These are phyloP conservation scores for Litocranius walleri DNA, from an alignment of 2,113 vertebrate genomes.

Conservation along the genomic window DNA sequence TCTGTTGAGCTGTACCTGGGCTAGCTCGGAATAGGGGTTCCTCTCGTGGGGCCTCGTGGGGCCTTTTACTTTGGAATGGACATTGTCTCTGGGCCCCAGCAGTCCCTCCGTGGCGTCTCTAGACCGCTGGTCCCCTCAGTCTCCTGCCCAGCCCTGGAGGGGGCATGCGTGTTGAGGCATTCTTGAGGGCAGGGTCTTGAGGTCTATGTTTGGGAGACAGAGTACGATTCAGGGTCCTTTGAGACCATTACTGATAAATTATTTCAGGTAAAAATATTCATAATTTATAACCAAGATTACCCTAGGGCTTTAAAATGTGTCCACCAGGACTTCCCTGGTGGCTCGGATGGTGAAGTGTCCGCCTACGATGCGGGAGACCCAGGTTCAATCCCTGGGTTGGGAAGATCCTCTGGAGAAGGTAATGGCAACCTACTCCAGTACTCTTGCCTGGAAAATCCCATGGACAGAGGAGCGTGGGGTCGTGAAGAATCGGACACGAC, in stretches of 20 bases:
- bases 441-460: too few species aligned
- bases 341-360: too few species aligned
- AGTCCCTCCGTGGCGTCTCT: neutral
- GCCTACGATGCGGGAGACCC: too few species aligned
- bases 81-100: neutral
- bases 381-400: too few species aligned
- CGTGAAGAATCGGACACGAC: accelerated
- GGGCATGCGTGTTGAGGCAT: neutral
- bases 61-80: neutral
- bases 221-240: neutral
- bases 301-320: neutral
- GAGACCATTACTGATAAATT: neutral
- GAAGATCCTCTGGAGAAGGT: too few species aligned
- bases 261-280: neutral
- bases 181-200: neutral
- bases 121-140: too few species aligned
- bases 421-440: too few species aligned
- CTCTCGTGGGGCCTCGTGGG: too few species aligned
- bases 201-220: neutral
- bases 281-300: too few species aligned
- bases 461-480: too few species aligned
- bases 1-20: neutral
- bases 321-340: too few species aligned
- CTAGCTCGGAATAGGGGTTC: neutral
- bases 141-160: neutral